Evolutionary conservation across 2,113 vertebrate genomes (phyloP).

Genomic region (Phasianus colchicus): DNA sequence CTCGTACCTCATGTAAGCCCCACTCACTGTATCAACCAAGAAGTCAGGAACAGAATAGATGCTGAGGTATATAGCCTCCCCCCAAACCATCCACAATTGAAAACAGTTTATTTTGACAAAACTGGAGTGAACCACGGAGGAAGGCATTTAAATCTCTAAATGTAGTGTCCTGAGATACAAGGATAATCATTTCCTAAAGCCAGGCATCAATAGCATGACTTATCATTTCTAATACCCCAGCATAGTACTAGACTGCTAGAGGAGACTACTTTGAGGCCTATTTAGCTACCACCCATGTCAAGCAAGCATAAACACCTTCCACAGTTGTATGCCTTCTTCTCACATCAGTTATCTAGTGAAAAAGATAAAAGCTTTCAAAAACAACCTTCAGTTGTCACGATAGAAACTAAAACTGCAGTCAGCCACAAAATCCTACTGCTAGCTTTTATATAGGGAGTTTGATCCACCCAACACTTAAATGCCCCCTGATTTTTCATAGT

Average conservation of each 20-base stretch:
- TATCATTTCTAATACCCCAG: neutral
- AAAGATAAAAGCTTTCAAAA: neutral
- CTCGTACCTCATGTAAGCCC: neutral
- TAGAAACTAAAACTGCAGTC: neutral
- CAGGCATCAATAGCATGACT: neutral
- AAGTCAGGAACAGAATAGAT: neutral
- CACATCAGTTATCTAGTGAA: too few relatives aligned
- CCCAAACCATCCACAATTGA: neutral
- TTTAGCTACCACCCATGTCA: fast-evolving
- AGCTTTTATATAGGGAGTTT: too few relatives aligned
- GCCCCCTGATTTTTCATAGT: fast-evolving
- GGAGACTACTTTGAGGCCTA: neutral
- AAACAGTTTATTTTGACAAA: neutral
- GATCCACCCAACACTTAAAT: fast-evolving
- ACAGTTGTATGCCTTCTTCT: fast-evolving
- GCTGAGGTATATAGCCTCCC: neutral
- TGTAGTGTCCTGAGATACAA: fast-evolving
- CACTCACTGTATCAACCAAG: too few relatives aligned
- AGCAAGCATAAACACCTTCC: fast-evolving
- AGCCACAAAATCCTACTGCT: neutral
- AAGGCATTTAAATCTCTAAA: neutral
- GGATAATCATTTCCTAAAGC: neutral
- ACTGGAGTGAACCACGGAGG: neutral
- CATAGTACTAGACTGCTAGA: too few relatives aligned
- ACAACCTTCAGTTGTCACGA: neutral